phyloP scores from a whole-genome alignment of 1,140 invertebrate species.

The Achatina immaculata region DNA sequence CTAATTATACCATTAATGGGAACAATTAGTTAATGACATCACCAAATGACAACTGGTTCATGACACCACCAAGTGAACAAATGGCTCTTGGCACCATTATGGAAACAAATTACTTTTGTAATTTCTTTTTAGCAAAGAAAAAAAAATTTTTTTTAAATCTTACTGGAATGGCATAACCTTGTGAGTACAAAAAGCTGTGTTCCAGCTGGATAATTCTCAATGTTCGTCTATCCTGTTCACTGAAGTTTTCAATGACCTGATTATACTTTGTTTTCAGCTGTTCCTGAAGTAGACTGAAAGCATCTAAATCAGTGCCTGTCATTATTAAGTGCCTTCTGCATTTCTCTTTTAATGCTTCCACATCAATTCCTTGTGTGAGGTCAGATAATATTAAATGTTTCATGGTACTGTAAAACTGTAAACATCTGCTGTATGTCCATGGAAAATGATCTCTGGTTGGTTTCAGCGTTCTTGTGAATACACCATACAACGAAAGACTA shows the following conservation, averaged over 20 bases:
- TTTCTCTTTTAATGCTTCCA: not conserved
- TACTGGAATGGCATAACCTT: constrained; percentile 14
- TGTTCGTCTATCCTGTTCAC: not conserved
- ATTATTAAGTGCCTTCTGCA: not conserved
- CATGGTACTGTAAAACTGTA: not conserved
- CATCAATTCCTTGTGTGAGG: not conserved
- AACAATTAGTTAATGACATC: too few species aligned
- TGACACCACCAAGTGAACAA: too few species aligned
- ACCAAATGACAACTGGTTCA: too few species aligned
- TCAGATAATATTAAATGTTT: not conserved
- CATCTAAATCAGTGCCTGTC: not conserved
- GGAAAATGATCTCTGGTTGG: not conserved
- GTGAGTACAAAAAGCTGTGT: constrained; percentile 1
- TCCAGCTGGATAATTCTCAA: constrained; percentile 9
- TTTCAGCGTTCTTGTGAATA: not conserved
- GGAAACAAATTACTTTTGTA: too few species aligned
- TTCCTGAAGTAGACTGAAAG: not conserved
- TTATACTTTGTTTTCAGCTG: not conserved
- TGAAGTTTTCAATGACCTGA: not conserved
- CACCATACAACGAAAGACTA: not conserved
- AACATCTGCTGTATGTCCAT: not conserved
- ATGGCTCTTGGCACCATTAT: too few species aligned
- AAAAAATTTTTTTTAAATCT: too few species aligned
- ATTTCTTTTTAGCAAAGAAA: too few species aligned
- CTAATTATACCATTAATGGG: too few species aligned